Evolutionary conservation across 2,888 invertebrate species (phyloP).

Genomic region (Acronicta leporina): DNA sequence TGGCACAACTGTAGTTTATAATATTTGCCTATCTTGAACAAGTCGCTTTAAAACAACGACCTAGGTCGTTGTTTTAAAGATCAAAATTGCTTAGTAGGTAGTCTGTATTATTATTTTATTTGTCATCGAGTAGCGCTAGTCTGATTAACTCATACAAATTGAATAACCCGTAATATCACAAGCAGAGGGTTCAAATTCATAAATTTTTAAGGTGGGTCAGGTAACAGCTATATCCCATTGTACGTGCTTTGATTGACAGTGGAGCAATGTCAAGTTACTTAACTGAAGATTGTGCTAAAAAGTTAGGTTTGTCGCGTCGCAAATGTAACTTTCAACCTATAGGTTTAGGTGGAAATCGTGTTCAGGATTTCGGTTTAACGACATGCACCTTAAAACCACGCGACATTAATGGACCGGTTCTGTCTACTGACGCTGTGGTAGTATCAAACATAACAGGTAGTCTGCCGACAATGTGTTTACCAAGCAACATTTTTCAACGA

Average conservation of each 20-base stretch:
- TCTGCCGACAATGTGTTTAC: slow-evolving; percentile 1
- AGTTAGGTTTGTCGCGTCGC: slow-evolving; percentile 15
- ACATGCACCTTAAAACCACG: slow-evolving; percentile 7
- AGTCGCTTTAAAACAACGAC: no score
- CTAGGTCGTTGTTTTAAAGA: no score
- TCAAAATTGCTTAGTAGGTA: no score
- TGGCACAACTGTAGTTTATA: no score
- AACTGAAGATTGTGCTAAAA: slow-evolving; percentile 2
- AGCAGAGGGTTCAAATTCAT: no score
- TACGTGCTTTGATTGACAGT: slow-evolving; percentile 18
- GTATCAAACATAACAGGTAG: slow-evolving; percentile 1
- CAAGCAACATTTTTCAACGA: background rate
- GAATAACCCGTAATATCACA: no score
- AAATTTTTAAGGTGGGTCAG: no score
- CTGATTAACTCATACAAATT: no score
- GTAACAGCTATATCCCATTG: no score
- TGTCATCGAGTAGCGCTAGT: no score
- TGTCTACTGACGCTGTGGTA: slow-evolving; percentile 3
- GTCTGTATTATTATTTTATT: no score
- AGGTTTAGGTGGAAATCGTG: slow-evolving; percentile 7
- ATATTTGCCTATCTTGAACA: no score
- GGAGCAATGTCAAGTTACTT: slow-evolving; percentile 13
- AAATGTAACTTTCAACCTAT: slow-evolving; percentile 5
- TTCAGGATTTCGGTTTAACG: slow-evolving; percentile 6
- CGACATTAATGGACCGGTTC: background rate